Percentiles rank a stretch among this genome's conserved stretches.
Conservation (phyloP, 2,888 invertebrate species). For the Venustoraphidia nigricollis region DNA sequence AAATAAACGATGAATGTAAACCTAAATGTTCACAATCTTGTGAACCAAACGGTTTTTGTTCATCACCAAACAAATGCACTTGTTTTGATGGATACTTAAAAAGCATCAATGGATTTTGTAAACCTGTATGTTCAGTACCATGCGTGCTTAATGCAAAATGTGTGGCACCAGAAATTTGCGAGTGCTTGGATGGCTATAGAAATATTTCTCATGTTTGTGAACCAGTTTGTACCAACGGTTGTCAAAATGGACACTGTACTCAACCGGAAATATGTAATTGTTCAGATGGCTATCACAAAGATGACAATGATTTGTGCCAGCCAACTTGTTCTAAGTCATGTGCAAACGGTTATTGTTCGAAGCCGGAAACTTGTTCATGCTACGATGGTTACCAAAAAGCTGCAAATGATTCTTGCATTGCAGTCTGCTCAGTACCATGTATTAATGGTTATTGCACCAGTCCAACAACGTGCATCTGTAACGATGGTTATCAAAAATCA, state of each 20-base stretch:
- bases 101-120: conserved; percentile 10
- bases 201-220: conserved; percentile 12
- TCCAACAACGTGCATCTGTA: conserved; percentile 15
- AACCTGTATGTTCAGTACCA: conserved; percentile 8
- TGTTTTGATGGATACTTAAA: conserved; percentile 24
- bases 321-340: conserved; percentile 3
- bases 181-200: conserved; percentile 27
- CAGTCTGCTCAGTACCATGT: conserved; percentile 18
- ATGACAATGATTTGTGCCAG: neutral
- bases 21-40: neutral
- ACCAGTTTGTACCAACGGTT: conserved; percentile 18
- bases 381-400: neutral
- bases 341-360: conserved; percentile 19
- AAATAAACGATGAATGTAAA: too few relatives aligned
- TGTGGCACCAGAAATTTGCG: conserved; percentile 30
- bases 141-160: conserved; percentile 28
- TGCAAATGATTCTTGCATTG: conserved; percentile 17
- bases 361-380: conserved; percentile 17
- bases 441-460: conserved; percentile 14
- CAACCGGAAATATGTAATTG: conserved; percentile 13
- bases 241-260: conserved; percentile 13
- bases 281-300: conserved; percentile 32
- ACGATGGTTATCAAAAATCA: conserved; percentile 10
- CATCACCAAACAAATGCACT: conserved; percentile 56
- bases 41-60: conserved; percentile 47